These are phyloP conservation scores for Sarcophaga peregrina DNA, from an alignment of 1,140 invertebrate genomes.

Conservation along the genomic window DNA sequence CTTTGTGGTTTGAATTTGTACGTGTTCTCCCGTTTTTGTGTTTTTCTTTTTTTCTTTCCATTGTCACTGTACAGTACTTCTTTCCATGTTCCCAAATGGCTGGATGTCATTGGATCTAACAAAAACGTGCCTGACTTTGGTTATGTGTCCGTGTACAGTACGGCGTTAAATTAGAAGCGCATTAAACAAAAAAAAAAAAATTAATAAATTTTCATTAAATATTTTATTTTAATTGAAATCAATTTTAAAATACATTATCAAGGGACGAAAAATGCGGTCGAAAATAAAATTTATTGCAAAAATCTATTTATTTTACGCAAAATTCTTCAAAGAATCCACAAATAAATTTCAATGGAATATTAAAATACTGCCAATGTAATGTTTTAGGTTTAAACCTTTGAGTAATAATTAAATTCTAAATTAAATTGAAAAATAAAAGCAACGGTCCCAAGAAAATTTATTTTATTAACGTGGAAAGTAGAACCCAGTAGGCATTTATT, in stretches of 20 bases:
- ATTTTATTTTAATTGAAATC: slow-evolving; percentile 36
- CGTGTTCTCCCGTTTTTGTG: not conserved
- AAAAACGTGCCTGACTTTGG: slow-evolving; percentile 29
- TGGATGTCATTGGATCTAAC: not conserved
- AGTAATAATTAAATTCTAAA: too few species aligned
- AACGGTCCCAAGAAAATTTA: too few species aligned
- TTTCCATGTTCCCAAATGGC: not conserved
- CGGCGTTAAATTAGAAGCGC: too few species aligned
- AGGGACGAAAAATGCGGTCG: not conserved
- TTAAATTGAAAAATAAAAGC: too few species aligned
- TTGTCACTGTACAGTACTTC: not conserved
- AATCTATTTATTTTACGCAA: too few species aligned
- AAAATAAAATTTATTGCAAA: not conserved
- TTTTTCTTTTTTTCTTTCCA: not conserved
- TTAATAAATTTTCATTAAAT: slow-evolving; percentile 40
- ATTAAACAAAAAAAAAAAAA: slow-evolving; percentile 1
- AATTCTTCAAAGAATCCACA: too few species aligned
- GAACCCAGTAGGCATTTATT: too few species aligned
- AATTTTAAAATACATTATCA: not conserved
- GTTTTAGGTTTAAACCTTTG: too few species aligned
- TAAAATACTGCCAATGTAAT: too few species aligned
- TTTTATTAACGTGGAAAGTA: too few species aligned
- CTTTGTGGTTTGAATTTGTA: slow-evolving; percentile 30
- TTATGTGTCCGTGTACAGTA: not conserved
- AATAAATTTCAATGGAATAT: too few species aligned